phyloP scores from a whole-genome alignment of 2,888 invertebrate species.

The Orthosia gracilis region DNA sequence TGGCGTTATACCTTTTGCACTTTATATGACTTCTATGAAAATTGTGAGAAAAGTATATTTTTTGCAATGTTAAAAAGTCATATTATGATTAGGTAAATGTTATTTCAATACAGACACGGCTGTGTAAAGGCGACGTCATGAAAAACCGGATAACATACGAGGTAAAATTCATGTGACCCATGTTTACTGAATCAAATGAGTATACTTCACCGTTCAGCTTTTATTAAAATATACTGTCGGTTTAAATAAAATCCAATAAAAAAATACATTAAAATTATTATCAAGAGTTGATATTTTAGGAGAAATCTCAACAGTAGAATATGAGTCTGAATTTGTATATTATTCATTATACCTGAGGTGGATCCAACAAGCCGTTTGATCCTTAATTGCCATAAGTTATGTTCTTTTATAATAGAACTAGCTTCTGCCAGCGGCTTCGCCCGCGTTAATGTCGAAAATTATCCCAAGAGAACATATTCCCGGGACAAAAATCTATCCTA shows the following conservation, averaged over 20 bases:
- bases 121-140: slow-evolving; percentile 33
- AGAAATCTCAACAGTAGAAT: slow-evolving; percentile 2
- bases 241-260: slow-evolving; percentile 14
- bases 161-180: slow-evolving; percentile 17
- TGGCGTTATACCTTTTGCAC: neutral
- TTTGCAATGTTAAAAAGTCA: neutral
- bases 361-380: slow-evolving; percentile 24
- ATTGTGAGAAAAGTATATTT: neutral
- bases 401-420: neutral
- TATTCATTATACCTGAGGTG: neutral
- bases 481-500: too few relatives aligned
- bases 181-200: slow-evolving; percentile 33
- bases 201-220: slow-evolving; percentile 31
- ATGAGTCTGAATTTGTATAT: slow-evolving; percentile 6
- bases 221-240: slow-evolving; percentile 24
- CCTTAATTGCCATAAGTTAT: slow-evolving; percentile 6
- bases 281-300: neutral
- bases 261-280: neutral
- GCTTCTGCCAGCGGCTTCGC: too few relatives aligned
- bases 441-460: too few relatives aligned
- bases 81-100: slow-evolving; percentile 17
- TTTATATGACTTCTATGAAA: neutral
- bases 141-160: slow-evolving; percentile 26
- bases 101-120: slow-evolving; percentile 2
- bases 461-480: too few relatives aligned